Conservation (phyloP, 2,797 vertebrate species). For the Labroides dimidiatus region DNA sequence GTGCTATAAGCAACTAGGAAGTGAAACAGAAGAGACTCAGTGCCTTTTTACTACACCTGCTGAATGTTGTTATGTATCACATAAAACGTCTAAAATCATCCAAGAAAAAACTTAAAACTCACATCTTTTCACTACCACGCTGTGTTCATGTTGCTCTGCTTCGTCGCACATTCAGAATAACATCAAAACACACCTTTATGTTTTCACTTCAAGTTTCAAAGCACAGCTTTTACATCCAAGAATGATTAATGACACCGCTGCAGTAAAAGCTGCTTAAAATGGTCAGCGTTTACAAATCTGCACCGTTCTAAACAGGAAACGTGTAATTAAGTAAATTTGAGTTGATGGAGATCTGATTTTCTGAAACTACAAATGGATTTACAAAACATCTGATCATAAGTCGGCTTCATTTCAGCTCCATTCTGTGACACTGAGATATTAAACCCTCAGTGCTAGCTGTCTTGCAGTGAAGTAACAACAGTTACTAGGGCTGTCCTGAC, state of each 20-base stretch:
- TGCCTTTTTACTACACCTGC: neutral
- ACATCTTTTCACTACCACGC: neutral
- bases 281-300: neutral
- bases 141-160: too few relatives aligned
- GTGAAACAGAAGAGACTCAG: constrained; percentile 9
- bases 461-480: neutral
- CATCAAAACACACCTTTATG: too few relatives aligned
- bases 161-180: too few relatives aligned
- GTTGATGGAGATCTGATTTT: neutral
- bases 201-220: too few relatives aligned
- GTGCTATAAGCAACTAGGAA: constrained; percentile 3
- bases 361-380: neutral
- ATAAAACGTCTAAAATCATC: too few relatives aligned
- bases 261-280: neutral
- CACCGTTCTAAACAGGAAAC: neutral
- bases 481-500: too few relatives aligned
- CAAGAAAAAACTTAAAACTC: too few relatives aligned
- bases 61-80: constrained; percentile 20
- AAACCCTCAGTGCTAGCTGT: neutral
- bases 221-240: neutral
- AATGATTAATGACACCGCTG: neutral
- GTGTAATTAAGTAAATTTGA: neutral
- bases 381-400: neutral
- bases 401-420: constrained; percentile 6
- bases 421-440: constrained; percentile 1